Conservation (phyloP, 1,140 invertebrate species). For the Papilio machaon region DNA sequence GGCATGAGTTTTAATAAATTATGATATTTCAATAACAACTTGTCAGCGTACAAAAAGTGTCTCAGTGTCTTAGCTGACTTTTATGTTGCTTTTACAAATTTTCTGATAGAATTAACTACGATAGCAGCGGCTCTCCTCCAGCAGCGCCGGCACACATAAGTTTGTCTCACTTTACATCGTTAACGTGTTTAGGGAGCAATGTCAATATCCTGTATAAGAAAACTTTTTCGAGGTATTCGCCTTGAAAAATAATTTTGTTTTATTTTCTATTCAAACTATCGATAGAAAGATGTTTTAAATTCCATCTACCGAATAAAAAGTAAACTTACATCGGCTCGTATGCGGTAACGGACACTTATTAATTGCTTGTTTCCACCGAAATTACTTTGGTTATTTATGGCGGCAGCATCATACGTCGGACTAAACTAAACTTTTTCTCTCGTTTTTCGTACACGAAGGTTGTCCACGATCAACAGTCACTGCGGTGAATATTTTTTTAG, state of each 20-base stretch:
- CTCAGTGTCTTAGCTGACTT: too few relatives aligned
- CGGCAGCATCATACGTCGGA: neutral
- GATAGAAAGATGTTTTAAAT: conserved; percentile 29
- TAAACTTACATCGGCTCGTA: conserved; percentile 14
- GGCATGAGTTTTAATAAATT: too few relatives aligned
- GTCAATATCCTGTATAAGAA: neutral
- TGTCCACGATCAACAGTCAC: conserved; percentile 3
- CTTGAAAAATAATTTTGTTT: conserved; percentile 1
- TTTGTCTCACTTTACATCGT: too few relatives aligned
- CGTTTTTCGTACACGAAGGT: neutral
- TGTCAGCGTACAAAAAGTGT: too few relatives aligned
- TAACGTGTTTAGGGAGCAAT: too few relatives aligned
- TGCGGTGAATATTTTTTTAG: neutral
- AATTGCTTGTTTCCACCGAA: conserved; percentile 29
- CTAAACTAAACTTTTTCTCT: conserved; percentile 18
- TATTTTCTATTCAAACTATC: conserved; percentile 14
- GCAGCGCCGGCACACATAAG: too few relatives aligned
- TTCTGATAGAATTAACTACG: too few relatives aligned
- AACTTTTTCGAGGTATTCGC: neutral
- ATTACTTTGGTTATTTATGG: conserved; percentile 31
- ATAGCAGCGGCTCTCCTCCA: too few relatives aligned
- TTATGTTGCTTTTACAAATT: too few relatives aligned
- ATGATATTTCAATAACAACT: too few relatives aligned
- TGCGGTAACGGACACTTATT: conserved; percentile 29
- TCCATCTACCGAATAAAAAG: conserved; percentile 15